A percentile compares a stretch with the other conserved stretches of the same genome.
These are phyloP conservation scores for Noctua comes DNA, from an alignment of 2,888 invertebrate species.

Conservation along the genomic window DNA sequence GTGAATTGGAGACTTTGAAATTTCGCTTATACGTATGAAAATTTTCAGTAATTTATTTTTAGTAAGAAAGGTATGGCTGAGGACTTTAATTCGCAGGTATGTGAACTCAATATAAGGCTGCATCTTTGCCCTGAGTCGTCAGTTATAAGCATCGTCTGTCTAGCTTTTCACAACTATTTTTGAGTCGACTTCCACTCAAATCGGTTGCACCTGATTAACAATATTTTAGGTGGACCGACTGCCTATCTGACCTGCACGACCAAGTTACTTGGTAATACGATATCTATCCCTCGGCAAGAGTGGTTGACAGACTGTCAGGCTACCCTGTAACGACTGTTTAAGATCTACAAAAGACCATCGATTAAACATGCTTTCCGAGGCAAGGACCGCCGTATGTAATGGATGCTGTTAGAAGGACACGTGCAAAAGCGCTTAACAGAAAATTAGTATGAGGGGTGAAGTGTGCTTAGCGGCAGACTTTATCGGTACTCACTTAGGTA, in stretches of 20 bases:
- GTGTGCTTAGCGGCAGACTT: background rate
- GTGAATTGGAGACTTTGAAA: background rate
- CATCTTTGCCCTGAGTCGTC: background rate
- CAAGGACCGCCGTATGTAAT: background rate
- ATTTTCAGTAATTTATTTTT: conserved; percentile 68
- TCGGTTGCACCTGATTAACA: background rate
- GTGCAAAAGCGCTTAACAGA: background rate
- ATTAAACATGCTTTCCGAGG: background rate
- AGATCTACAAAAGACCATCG: background rate
- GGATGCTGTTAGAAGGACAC: background rate
- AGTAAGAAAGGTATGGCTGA: conserved; percentile 70
- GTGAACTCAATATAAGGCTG: conserved; percentile 43
- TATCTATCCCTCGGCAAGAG: background rate
- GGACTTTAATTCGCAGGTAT: conserved; percentile 75
- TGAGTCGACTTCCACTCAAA: background rate
- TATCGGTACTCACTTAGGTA: background rate
- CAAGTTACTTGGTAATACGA: background rate
- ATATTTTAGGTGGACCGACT: background rate
- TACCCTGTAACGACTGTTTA: background rate
- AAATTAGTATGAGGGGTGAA: background rate
- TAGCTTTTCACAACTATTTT: background rate
- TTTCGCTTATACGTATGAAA: conserved; percentile 69
- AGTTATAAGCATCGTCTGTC: background rate
- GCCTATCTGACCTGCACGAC: background rate
- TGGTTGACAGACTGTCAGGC: background rate